phyloP scores from a whole-genome alignment of 1,140 invertebrate genomes.

The Drosophila sp. region DNA sequence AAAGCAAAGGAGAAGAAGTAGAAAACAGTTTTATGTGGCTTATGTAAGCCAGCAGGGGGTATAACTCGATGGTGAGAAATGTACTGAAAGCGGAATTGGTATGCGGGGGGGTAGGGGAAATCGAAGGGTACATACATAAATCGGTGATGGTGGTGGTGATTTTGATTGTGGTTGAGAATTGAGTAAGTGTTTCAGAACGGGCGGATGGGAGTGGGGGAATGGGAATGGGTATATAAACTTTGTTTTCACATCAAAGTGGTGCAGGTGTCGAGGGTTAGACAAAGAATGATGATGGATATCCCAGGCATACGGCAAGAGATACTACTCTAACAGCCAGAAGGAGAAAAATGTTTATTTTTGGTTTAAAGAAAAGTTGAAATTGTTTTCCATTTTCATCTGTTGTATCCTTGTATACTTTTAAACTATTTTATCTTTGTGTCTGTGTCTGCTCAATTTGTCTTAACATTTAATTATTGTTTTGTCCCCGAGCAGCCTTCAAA shows the following conservation, averaged over 20 bases:
- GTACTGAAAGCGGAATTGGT: neutral
- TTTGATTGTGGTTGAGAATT: constrained; percentile 19
- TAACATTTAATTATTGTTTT: constrained; percentile 48
- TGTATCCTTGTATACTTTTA: neutral
- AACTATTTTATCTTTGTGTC: neutral
- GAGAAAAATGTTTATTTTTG: constrained; percentile 6
- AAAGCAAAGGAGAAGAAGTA: constrained; percentile 2
- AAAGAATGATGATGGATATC: constrained; percentile 9
- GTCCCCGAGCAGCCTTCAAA: constrained; percentile 52
- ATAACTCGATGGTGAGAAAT: constrained; percentile 10
- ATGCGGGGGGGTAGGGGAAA: neutral
- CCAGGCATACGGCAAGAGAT: neutral
- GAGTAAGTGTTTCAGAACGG: constrained; percentile 7
- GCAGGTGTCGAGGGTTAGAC: constrained; percentile 6
- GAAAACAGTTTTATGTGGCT: constrained; percentile 16
- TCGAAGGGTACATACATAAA: neutral
- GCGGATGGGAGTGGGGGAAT: neutral
- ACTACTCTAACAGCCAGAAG: neutral
- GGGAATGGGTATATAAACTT: neutral
- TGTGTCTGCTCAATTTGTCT: constrained; percentile 40
- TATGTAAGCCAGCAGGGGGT: constrained; percentile 15
- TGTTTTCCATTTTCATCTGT: neutral
- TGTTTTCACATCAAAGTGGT: constrained; percentile 12
- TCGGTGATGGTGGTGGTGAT: constrained; percentile 8
- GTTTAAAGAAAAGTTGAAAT: constrained; percentile 2